These are phyloP conservation scores for Aplysina aerophoba DNA, from an alignment of 37 sponge, comb jelly and placozoan species.

Conservation along the genomic window DNA sequence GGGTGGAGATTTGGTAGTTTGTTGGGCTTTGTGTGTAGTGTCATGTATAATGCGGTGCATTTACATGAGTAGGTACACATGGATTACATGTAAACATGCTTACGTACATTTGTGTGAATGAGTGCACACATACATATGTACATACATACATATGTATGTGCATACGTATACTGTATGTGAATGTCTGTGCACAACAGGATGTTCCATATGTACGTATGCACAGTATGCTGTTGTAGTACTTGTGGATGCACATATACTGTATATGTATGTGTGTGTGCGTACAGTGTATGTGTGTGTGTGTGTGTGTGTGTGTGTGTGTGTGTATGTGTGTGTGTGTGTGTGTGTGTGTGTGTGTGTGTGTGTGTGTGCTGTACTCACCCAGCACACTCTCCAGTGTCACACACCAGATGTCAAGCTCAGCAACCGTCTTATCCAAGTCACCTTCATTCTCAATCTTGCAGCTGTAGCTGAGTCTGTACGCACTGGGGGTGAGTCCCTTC, in stretches of 20 bases:
- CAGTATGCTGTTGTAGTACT: not conserved
- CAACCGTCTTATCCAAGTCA: slow-evolving; percentile 23
- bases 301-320: no score
- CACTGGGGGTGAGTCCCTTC: slow-evolving; percentile 8
- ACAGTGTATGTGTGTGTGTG: not conserved
- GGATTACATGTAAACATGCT: not conserved
- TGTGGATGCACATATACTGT: not conserved
- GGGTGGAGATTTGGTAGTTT: no score
- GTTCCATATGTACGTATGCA: not conserved
- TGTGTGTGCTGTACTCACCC: no score
- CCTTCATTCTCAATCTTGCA: slow-evolving; percentile 4
- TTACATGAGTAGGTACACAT: not conserved
- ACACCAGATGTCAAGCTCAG: slow-evolving; percentile 15
- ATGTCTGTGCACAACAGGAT: not conserved
- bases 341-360: no score
- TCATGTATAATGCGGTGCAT: not conserved
- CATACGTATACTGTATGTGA: not conserved
- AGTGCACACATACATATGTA: not conserved
- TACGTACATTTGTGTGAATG: not conserved
- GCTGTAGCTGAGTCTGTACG: slow-evolving; percentile 7
- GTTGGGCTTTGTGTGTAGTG: no score
- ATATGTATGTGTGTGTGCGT: not conserved
- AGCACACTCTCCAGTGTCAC: slow-evolving; percentile 1
- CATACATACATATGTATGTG: not conserved
- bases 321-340: no score